Evolutionary conservation across 2,888 invertebrate species (phyloP).

Genomic region (Ophion ellenae): DNA sequence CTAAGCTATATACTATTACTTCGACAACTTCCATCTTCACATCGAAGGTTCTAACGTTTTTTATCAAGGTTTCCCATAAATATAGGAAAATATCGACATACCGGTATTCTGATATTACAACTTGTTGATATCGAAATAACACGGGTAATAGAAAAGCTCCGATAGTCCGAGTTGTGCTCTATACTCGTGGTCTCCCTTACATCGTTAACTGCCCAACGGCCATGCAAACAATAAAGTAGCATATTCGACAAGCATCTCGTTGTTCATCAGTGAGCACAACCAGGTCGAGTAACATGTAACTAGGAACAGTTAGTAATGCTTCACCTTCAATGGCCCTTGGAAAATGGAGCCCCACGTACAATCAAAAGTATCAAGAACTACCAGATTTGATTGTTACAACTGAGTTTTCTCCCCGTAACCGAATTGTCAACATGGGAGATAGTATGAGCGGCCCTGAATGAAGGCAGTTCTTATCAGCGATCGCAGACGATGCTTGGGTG

Average conservation of each 20-base stretch:
- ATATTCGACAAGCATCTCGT: not conserved
- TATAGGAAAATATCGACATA: too few species aligned
- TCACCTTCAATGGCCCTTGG: not conserved
- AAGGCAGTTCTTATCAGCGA: not conserved
- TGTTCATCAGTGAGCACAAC: not conserved
- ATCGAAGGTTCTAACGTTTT: too few species aligned
- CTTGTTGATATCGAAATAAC: too few species aligned
- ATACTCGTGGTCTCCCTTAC: not conserved
- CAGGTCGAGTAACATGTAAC: not conserved
- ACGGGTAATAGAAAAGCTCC: too few species aligned
- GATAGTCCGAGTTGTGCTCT: not conserved
- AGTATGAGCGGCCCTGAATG: not conserved
- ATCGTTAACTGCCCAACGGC: not conserved
- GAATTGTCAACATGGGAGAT: not conserved
- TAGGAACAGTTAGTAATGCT: not conserved
- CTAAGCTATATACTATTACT: too few species aligned
- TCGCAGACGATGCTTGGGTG: not conserved
- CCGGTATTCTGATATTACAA: too few species aligned
- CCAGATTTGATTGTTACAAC: not conserved
- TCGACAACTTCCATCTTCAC: too few species aligned
- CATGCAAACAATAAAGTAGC: not conserved
- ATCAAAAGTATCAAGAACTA: not conserved
- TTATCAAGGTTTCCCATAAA: too few species aligned
- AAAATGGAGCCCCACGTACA: not conserved
- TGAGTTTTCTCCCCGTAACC: not conserved